phyloP scores from a whole-genome alignment of 1,140 invertebrate genomes.

The Rhizoglyphus robini region DNA sequence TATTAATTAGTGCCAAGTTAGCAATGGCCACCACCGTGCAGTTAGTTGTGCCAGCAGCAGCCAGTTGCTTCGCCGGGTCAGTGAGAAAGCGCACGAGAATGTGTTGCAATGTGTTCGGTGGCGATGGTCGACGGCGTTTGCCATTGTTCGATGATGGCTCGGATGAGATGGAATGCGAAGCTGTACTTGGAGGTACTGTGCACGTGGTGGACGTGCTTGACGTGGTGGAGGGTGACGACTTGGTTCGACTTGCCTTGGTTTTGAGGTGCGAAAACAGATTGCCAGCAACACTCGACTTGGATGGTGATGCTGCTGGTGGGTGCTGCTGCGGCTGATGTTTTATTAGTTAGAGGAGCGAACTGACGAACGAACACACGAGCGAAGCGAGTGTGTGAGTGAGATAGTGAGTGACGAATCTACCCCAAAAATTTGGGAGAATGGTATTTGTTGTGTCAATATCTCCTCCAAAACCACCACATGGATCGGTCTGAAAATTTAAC shows the following conservation, averaged over 20 bases:
- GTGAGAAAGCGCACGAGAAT: too few relatives aligned
- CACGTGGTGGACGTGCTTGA: background rate
- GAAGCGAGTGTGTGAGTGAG: too few relatives aligned
- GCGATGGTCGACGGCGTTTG: background rate
- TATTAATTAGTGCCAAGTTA: conserved; percentile 72
- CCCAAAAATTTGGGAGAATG: too few relatives aligned
- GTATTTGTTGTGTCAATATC: too few relatives aligned
- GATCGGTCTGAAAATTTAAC: too few relatives aligned
- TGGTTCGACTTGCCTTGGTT: background rate
- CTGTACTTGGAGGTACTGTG: background rate
- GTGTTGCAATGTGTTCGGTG: too few relatives aligned
- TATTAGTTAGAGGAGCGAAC: too few relatives aligned
- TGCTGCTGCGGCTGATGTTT: background rate
- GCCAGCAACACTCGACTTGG: background rate
- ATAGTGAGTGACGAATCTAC: too few relatives aligned
- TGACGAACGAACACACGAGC: too few relatives aligned
- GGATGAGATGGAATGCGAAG: background rate
- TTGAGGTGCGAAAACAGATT: background rate
- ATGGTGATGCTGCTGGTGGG: background rate
- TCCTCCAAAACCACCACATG: too few relatives aligned
- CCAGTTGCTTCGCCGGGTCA: too few relatives aligned
- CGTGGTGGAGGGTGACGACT: conserved; percentile 2
- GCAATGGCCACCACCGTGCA: background rate
- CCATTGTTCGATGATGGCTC: background rate
- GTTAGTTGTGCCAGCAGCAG: background rate